Base-by-base conservation (phyloP, 2,888 invertebrate species). In the Emmelina monodactyla region DNA sequence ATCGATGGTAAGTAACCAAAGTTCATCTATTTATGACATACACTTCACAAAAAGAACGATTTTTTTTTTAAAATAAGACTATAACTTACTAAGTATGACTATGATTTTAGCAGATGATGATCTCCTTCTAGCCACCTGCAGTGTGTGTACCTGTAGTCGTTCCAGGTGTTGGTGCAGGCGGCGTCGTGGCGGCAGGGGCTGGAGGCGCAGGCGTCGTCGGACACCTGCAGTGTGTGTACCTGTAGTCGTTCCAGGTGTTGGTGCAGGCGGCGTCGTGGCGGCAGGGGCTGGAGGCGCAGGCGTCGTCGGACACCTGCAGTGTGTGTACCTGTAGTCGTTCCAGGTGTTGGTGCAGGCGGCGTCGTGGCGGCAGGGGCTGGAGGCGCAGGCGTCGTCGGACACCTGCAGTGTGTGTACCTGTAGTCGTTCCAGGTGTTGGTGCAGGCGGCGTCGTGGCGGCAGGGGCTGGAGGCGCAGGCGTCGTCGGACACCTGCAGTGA, bases 401-500 rank as follows among this genome's bases (percentile, higher is more conserved):
- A 96, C 33, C 84, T 76, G 63, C 96, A 96, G 33, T 28, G 28
- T 81, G 40, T 91, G 70, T 40, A 94, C 88, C n/a, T n/a, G 37
- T 33, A 94, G 63, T 94, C 94, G 66, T 94, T 94, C 91, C 92
- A 94, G 1, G 92, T 94, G 40, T 88, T 85, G 29, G 81, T 67
- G 60, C 95, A 95, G 67, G 60, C 85, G 14, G 92, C 94, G 60
- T 89, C 87, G 67, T 93, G 89, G 35, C 83, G 82, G 53, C 95
- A 96, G 2, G 93, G 94, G 49, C 82, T 85, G 28, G 82, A 80
- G 22, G 84, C 82, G 62, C 97, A 97, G n/a, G 91, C 85, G 67
- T 94, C 88, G 69, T 95, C 94, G 0, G 92, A 91, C n/a, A 89
- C 84, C 11, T 90, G 88, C 11, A 94, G 94, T 47, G 85, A 81